These are phyloP conservation scores for Colius striatus DNA, from an alignment of 2,113 vertebrate species.

Conservation along the genomic window DNA sequence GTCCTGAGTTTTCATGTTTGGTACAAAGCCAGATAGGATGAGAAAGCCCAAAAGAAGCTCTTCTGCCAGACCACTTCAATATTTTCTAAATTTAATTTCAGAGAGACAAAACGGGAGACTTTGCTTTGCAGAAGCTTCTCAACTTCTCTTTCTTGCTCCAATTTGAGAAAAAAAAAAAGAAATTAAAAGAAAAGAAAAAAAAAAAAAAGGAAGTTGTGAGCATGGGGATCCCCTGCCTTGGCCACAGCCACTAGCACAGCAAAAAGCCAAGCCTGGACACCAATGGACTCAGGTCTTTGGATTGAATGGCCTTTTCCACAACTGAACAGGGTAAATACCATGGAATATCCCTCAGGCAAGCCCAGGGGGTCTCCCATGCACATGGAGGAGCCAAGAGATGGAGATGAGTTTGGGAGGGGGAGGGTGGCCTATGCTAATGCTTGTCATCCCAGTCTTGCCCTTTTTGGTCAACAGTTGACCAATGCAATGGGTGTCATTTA, in stretches of 20 bases:
- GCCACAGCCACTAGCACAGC: neutral
- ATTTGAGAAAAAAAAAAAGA: neutral
- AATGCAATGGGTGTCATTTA: neutral
- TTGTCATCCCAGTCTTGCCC: neutral
- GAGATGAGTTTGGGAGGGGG: neutral
- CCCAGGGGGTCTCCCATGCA: neutral
- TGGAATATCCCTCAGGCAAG: neutral
- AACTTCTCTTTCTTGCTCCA: neutral
- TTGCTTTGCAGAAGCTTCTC: neutral
- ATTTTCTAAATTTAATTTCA: constrained; percentile 38
- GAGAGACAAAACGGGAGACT: constrained; percentile 10
- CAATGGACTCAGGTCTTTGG: neutral
- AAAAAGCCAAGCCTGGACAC: neutral
- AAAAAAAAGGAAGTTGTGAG: neutral
- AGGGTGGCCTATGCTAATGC: neutral
- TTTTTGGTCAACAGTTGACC: neutral
- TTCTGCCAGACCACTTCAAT: neutral
- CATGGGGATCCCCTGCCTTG: neutral
- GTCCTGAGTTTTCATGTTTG: neutral
- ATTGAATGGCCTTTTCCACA: neutral
- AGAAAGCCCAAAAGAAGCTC: constrained; percentile 11
- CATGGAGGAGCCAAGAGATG: neutral
- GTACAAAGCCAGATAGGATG: neutral
- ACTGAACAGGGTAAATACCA: neutral
- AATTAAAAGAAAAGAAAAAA: neutral